phyloP scores from a whole-genome alignment of 1,140 invertebrate species.

The Lordiphosa mommai region DNA sequence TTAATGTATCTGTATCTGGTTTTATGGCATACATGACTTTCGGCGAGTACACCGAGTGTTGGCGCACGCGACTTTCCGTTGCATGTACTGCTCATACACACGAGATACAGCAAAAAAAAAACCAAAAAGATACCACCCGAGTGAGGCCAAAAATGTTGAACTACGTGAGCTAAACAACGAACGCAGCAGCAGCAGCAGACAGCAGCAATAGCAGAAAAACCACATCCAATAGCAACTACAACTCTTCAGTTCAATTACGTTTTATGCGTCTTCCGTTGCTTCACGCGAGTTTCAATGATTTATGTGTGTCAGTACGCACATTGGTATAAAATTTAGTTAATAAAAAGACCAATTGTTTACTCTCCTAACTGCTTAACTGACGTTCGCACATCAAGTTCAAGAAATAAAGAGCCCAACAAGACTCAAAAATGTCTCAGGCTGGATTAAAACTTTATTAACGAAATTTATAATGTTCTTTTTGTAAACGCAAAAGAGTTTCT shows the following conservation, averaged over 20 bases:
- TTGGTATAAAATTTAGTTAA: conserved; percentile 8
- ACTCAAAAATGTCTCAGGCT: too few relatives aligned
- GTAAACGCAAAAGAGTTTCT: too few relatives aligned
- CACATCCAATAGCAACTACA: conserved; percentile 34
- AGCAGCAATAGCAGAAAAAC: conserved; percentile 20
- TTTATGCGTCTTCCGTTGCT: conserved; percentile 40
- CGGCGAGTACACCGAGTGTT: conserved; percentile 41
- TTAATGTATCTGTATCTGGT: conserved; percentile 18
- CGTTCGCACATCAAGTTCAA: background rate
- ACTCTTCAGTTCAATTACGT: conserved; percentile 45
- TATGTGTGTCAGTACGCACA: conserved; percentile 23
- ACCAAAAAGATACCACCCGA: conserved; percentile 5
- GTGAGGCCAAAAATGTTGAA: conserved; percentile 32
- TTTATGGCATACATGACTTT: conserved; percentile 67
- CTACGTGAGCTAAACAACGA: conserved; percentile 60
- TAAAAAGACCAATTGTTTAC: too few relatives aligned
- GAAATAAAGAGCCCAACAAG: too few relatives aligned
- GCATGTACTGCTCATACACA: conserved; percentile 30
- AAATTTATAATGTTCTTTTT: too few relatives aligned
- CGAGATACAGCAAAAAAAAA: conserved; percentile 22
- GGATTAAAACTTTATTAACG: too few relatives aligned
- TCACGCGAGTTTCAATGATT: conserved; percentile 49
- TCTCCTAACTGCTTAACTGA: too few relatives aligned
- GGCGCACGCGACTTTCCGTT: conserved; percentile 62
- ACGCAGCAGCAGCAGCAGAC: conserved; percentile 44